Base-by-base conservation (phyloP, 1,140 invertebrate species). In the Nasonia giraulti region DNA sequence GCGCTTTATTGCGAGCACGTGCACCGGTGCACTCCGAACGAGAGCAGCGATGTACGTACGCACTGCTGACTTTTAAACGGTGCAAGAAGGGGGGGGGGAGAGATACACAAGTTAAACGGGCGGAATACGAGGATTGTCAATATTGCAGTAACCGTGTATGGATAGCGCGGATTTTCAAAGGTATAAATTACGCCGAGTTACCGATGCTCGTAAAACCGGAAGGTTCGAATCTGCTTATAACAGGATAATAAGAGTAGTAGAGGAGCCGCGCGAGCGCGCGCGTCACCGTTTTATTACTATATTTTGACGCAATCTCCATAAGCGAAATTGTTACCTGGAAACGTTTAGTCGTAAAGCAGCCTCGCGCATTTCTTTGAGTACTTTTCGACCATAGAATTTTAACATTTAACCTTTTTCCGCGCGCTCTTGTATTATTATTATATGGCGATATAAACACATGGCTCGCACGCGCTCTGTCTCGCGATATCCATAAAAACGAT, bases 251-350 rank as follows among this genome's bases (percentile, higher is more conserved):
- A 23, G 23, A 66, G 55, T 76, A 23, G 33, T 82, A 82, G 33
- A 14, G 33, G 20, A 62, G 8, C 31, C 7, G 27, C 10, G 78
- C 37, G 33, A 6, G 33, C 62, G 10, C n/a, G 14, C 14, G 20
- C 55, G 55, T 62, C 55, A n/a, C n/a, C 55, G n/a, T 62, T 83
- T 83, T 77, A 83, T 77, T 83, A 83, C 75, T 83, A 75, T 27
- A 27, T 83, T 83, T 81, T 83, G 33, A 74, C 44, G 62, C 76
- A 62, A 78, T 78, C 69, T 80, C 79, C 68, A 44, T 71, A 50
- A 74, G 50, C 6, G 8, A 74, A 74, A 82, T 82, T 55, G 71
- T 27, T 71, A 62, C 44, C 44, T 23, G 80, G 23, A 27, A 33
- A 62, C 80, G 23, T 31, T 55, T 74, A 62, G 71, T 47, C n/a